Percentiles rank a stretch among this genome's conserved stretches.
These are phyloP conservation scores for Polyommatus icarus DNA, from an alignment of 2,888 invertebrate species.

Conservation along the genomic window DNA sequence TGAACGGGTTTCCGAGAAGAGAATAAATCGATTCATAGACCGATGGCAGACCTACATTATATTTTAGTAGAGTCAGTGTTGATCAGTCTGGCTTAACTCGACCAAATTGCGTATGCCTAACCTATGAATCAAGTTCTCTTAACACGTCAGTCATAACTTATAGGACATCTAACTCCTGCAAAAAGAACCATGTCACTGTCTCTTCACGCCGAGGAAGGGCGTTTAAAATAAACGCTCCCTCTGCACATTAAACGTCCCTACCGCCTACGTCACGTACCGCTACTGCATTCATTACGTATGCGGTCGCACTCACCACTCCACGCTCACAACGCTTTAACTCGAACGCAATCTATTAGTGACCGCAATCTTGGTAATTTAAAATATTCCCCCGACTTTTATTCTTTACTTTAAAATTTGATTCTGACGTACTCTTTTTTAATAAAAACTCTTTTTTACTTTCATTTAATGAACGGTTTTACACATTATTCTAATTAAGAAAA, in stretches of 20 bases:
- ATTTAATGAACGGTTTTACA: too few relatives aligned
- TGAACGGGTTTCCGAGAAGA: too few relatives aligned
- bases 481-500: too few relatives aligned
- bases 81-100: too few relatives aligned
- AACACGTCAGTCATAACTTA: background rate
- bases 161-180: background rate
- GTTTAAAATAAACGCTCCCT: constrained; percentile 26
- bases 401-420: background rate
- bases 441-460: too few relatives aligned
- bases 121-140: too few relatives aligned
- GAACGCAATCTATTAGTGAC: constrained; percentile 13
- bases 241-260: background rate
- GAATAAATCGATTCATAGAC: too few relatives aligned
- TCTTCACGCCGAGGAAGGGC: background rate
- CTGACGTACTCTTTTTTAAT: too few relatives aligned
- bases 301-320: constrained; percentile 12
- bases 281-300: constrained; percentile 26
- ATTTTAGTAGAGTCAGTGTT: too few relatives aligned
- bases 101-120: too few relatives aligned
- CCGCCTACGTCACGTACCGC: constrained; percentile 7
- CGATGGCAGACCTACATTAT: too few relatives aligned
- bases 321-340: constrained; percentile 24
- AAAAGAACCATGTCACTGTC: constrained; percentile 17
- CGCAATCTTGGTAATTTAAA: constrained; percentile 23
- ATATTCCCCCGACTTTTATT: background rate